These are phyloP conservation scores for Lacerta viridis DNA, from an alignment of 2,797 vertebrate genomes.

Conservation along the genomic window DNA sequence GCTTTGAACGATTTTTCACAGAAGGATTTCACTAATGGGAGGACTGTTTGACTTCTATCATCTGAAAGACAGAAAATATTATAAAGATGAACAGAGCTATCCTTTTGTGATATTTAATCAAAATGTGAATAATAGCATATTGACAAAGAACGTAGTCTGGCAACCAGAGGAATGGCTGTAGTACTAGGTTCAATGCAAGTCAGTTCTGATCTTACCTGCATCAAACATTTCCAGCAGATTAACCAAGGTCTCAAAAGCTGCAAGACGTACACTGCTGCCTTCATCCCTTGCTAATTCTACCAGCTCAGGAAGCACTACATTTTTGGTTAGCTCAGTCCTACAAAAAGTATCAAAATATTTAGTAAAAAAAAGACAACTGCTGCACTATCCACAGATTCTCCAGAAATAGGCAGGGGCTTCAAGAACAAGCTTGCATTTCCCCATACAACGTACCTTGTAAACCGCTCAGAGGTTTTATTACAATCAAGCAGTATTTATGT, in stretches of 20 bases:
- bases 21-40: constrained; percentile 93
- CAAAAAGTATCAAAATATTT: constrained; percentile 58
- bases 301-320: constrained; percentile 90
- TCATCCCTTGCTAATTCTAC: constrained; percentile 91
- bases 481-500: too few relatives aligned
- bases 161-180: constrained; percentile 10
- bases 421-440: not conserved
- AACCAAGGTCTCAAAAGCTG: constrained; percentile 93
- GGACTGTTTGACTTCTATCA: constrained; percentile 90
- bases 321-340: constrained; percentile 91
- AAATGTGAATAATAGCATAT: not conserved
- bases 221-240: constrained; percentile 92
- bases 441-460: not conserved
- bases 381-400: not conserved
- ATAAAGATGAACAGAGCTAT: not conserved
- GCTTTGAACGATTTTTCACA: constrained; percentile 93
- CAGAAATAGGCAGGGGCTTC: not conserved
- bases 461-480: too few relatives aligned
- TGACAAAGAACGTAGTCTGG: not conserved
- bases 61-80: constrained; percentile 83
- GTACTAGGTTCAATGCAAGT: not conserved
- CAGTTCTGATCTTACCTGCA: constrained; percentile 80
- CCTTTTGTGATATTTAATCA: not conserved
- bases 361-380: constrained; percentile 28
- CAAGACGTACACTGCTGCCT: constrained; percentile 89